A percentile compares a stretch with the other conserved stretches of the same genome.
phyloP scores from a whole-genome alignment of 1,140 invertebrate genomes.

The Geopemphigus sp. region DNA sequence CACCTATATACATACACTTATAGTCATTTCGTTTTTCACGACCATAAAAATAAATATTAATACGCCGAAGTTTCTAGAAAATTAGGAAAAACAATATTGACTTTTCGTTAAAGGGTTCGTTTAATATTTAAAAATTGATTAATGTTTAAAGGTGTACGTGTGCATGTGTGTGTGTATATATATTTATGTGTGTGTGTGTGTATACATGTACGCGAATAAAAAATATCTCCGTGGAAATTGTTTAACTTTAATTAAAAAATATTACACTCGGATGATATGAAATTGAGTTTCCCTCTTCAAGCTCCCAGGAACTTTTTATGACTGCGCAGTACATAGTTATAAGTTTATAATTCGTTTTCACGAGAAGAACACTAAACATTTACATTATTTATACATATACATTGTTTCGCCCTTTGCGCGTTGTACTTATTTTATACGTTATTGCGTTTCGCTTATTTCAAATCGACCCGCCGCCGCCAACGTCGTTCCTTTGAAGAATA shows the following conservation, averaged over 20 bases:
- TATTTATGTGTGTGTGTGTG: not conserved
- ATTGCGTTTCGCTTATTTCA: conserved; percentile 27
- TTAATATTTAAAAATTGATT: conserved; percentile 33
- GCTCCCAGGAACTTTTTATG: conserved; percentile 12
- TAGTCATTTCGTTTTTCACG: not conserved
- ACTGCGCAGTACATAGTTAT: conserved; percentile 19
- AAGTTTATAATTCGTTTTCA: conserved; percentile 46
- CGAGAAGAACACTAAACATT: conserved; percentile 38
- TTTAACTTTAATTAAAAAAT: conserved; percentile 47
- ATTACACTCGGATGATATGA: conserved; percentile 37
- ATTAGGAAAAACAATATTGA: conserved; percentile 20
- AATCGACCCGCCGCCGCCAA: not conserved
- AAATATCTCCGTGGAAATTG: conserved; percentile 31
- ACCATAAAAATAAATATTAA: not conserved
- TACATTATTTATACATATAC: conserved; percentile 26
- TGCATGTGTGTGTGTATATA: conserved; percentile 8
- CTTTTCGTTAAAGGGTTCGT: not conserved
- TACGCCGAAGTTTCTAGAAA: no score
- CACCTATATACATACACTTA: not conserved
- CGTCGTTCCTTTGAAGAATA: no score
- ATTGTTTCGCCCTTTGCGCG: not conserved
- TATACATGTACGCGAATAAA: no score
- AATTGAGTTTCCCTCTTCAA: conserved; percentile 34
- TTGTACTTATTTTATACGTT: conserved; percentile 14
- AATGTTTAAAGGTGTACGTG: conserved; percentile 22